Evolutionary conservation across 2,113 vertebrate species (phyloP), one percentile per base, ranked within the genome.

Genomic region (Sardina pilchardus): DNA sequence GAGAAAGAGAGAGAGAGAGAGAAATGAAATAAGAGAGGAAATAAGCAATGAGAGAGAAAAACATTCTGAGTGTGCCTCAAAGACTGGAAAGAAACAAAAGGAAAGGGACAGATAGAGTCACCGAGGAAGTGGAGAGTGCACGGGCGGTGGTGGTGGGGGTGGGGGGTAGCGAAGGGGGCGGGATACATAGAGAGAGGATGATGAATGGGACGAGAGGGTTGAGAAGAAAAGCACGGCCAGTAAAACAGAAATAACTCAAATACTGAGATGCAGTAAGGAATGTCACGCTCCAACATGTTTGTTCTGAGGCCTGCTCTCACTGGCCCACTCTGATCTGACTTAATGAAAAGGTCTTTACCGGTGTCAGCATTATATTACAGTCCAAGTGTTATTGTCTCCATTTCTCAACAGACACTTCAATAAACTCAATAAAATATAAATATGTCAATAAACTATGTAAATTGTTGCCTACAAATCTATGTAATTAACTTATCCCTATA

Each of bases 171-270:
- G 82, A 86, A 30, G 30, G 81, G 80, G 87, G 87, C 84, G 71
- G 21, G 3, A 10, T 87, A 86, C 4, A 36, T 48, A 81, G 85
- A 48, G 81, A 82, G 81, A 89, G 89, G 43, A 87, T 84, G 67
- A 91, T 75, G 84, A 91, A 88, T 88, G 86, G 84, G 39, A 75
- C 87, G 86, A 86, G 88, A 67, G 63, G 12, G n/a, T n/a, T 26
- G 63, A 30, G 1, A 14, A 16, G 3, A 30, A 34, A 75, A 34
- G 30, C 0, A n/a, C 6, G 24, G 67, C 36, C 14, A 14, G n/a
- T 75, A 30, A 19, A 53, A 30, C 30, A 16, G 67, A 30, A 75
- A 75, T 34, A 75, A 75, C 67, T 36, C n/a, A 34, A 34, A 30
- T 30, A 30, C 9, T 75, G 26, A 36, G 50, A 53, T 53, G 50